Evolutionary conservation across 2,888 invertebrate genomes (phyloP), one percentile per base, ranked within the genome.

Genomic region (Lordiphosa andalusiaca): DNA sequence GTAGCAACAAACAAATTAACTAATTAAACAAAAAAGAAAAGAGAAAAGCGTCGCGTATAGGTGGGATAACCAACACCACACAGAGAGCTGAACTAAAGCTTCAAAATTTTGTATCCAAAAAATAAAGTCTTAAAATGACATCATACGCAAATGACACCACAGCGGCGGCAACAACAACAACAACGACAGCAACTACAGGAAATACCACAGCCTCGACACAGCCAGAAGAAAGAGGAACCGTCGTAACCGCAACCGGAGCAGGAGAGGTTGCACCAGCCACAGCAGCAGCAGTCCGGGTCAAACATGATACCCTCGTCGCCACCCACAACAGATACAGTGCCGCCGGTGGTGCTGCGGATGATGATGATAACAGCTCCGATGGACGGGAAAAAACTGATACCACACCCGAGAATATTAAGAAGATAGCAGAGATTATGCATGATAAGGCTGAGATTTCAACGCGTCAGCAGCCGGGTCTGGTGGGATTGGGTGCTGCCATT

Each of bases 351-450:
- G 47, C 62, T 49, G 38, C 48, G 40, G 65, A 77, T 19, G 76
- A 77, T 9, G 75, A 75, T 61, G 72, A 69, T 57, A 74, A 58
- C 51, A 75, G 80, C 51, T 88, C 87, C 9, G 89, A 89, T 69
- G 89, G 88, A 2, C 84, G 84, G 3, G 90, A 89, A 63, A 90
- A 90, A 74, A 83, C 88, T 58, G 89, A 89, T 70, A 86, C 87
- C 9, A 89, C 89, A 9, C 89, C 89, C 42, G 89, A 89, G 66
- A 89, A 89, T 72, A 80, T 88, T 44, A 89, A 88, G 80, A 89
- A 89, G 82, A 89, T 89, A 63, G 88, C 88, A 78, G 89, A 89
- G 83, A 84, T 88, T 76, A 89, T 89, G 71, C 77, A 59, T 33
- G 66, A 65, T 47, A 54, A 30, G 4, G 36, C 49, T 0, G 49